phyloP scores from a whole-genome alignment of 2,888 invertebrate species.

The Luperina nickerlii region DNA sequence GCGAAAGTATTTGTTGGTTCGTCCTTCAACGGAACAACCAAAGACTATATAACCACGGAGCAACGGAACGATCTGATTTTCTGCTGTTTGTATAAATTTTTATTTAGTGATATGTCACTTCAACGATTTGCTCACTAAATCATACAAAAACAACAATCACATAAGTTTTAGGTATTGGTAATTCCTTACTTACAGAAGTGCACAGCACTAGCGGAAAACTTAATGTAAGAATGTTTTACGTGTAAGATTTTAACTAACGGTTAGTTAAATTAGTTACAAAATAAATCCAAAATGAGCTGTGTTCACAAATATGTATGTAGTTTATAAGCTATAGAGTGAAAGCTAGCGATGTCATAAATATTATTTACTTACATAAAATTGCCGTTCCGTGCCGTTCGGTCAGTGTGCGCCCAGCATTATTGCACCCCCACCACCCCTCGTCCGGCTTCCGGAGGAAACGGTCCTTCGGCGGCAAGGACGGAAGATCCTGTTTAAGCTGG shows the following conservation, averaged over 20 bases:
- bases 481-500: slow-evolving; percentile 79
- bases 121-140: too few species aligned
- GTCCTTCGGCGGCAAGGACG: slow-evolving; percentile 76
- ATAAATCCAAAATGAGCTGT: too few species aligned
- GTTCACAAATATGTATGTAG: not conserved
- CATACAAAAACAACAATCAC: too few species aligned
- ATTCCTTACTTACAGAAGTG: too few species aligned
- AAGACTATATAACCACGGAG: too few species aligned
- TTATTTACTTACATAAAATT: not conserved
- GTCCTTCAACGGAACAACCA: not conserved
- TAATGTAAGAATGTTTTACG: too few species aligned
- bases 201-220: too few species aligned
- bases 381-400: slow-evolving; percentile 3
- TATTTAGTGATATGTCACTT: too few species aligned
- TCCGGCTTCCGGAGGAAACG: slow-evolving; percentile 80
- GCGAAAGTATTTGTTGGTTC: not conserved
- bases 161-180: too few species aligned
- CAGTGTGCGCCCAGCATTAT: slow-evolving; percentile 32
- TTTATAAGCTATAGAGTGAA: not conserved
- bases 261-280: too few species aligned
- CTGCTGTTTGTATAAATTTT: not conserved
- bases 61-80: not conserved
- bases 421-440: slow-evolving; percentile 61
- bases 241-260: too few species aligned
- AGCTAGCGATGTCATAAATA: not conserved